Evolutionary conservation across 30 jellyfish, hydroid and myxozoan species (phyloP).

Genomic region (Hydractinia symbiolongicarpus): DNA sequence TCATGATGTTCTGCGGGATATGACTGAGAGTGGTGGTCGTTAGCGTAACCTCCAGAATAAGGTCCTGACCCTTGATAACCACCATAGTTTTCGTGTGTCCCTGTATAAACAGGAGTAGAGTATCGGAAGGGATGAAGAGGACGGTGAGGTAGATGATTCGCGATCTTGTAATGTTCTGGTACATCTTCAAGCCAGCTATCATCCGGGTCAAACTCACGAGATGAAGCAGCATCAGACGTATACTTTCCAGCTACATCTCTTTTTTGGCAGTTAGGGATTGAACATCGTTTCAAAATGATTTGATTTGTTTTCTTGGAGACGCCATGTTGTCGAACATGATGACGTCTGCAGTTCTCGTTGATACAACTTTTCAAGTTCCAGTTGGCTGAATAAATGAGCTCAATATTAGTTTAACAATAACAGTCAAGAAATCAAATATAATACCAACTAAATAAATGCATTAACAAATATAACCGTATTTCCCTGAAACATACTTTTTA

Average conservation of each 20-base stretch:
- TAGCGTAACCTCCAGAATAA: not conserved
- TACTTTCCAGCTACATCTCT: not conserved
- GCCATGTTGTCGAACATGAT: not conserved
- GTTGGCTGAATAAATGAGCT: not conserved
- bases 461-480: too few species aligned
- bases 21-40: not conserved
- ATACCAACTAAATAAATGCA: too few species aligned
- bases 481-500: too few species aligned
- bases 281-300: not conserved
- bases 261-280: slow-evolving; percentile 6
- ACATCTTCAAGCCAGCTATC: slow-evolving; percentile 13
- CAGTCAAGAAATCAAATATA: too few species aligned
- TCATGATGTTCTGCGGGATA: slow-evolving; percentile 17
- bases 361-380: not conserved
- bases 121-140: not conserved
- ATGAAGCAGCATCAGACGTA: not conserved
- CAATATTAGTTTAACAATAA: too few species aligned
- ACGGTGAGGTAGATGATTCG: not conserved
- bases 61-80: not conserved
- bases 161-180: not conserved
- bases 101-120: not conserved
- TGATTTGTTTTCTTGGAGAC: not conserved
- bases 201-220: not conserved
- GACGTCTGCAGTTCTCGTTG: not conserved
- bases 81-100: not conserved